These are phyloP conservation scores for Napeogenes sylphis DNA, from an alignment of 2,888 invertebrate genomes.

Conservation along the genomic window DNA sequence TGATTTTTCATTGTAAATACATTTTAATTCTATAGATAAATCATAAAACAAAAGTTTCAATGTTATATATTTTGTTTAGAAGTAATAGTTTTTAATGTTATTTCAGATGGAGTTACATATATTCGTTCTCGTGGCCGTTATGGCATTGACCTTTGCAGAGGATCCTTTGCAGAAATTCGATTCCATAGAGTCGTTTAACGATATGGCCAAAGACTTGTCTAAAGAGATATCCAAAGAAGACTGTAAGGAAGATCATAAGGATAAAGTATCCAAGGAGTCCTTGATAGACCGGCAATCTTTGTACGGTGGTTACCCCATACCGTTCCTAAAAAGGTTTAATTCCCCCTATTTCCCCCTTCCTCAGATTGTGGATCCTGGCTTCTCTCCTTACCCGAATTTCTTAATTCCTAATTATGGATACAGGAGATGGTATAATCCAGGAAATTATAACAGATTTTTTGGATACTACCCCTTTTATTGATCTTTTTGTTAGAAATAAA, in stretches of 20 bases:
- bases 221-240: no score
- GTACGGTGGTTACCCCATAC: background rate
- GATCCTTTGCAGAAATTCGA: no score
- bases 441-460: background rate
- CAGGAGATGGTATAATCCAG: background rate
- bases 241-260: no score
- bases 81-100: background rate
- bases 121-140: background rate
- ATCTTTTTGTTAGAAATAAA: no score
- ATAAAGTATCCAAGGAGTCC: background rate
- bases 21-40: no score
- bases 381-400: background rate
- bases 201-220: no score
- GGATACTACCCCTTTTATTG: background rate
- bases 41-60: no score
- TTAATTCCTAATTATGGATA: background rate
- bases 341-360: background rate
- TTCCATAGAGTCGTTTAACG: no score
- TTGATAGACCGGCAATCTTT: background rate
- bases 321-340: background rate
- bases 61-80: no score
- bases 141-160: background rate
- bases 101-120: background rate
- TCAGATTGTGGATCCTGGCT: background rate
- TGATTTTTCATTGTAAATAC: no score